Evolutionary conservation across 1,140 invertebrate species (phyloP), one percentile per base, ranked within the genome.

Genomic region (Drosophila bocqueti): DNA sequence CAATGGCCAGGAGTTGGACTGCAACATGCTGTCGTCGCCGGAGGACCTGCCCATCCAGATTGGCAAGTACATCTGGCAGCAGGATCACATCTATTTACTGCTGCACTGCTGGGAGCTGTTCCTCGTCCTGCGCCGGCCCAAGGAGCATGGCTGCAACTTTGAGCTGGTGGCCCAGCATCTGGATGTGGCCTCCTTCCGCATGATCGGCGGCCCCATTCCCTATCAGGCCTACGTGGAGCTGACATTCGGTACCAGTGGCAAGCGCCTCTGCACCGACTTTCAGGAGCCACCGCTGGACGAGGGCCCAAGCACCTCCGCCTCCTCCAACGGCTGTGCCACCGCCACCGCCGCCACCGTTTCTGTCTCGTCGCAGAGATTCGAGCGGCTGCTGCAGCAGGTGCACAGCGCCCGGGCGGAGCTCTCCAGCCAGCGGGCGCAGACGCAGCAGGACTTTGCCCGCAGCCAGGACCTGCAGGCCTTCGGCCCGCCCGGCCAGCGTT

Each of bases 181-280:
- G 0, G 55, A 75, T 4, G 46, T 89, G 21, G 34, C 46, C 24
- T 29, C 50, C 2, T 84, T 79, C 11, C 40, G 47, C 6, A 42
- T 89, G 52, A 75, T 81, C 0, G 10, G 21, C 8, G 85, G 81
- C 1, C 62, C 77, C 10, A 54, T 90, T 9, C 24, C 60, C 26
- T 79, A 81, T 38, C 77, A 87, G 68, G 84, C 84, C 15, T 68
- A 75, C 38, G 84, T 87, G 45, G 73, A 89, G 57, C 50, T 87
- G 15, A 54, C 61, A 0, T 87, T 84, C 10, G 34, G n/a, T 0
- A 58, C 45, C 2, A 72, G 61, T 42, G 85, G 85, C 21, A 75
- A 81, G 49, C 77, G 74, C 0, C 26, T 58, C 38, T 64, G 75
- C n/a, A 79, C 69, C 0, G 87, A 87, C 42, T 87, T 87, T 10